Evolutionary conservation across 2,113 vertebrate species (phyloP).

Genomic region (Vulpes lagopus): DNA sequence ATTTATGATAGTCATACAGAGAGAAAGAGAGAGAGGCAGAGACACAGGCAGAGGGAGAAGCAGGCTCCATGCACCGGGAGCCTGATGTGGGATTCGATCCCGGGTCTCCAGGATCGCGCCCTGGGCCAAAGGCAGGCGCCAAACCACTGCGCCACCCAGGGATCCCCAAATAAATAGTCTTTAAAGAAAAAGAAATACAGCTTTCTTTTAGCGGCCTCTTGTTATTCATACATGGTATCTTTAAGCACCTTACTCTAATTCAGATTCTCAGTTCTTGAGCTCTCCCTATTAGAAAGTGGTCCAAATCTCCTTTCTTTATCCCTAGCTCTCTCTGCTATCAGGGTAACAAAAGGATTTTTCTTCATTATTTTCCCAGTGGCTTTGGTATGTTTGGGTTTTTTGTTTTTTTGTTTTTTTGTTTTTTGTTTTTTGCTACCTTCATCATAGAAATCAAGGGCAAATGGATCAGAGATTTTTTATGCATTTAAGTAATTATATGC

Average conservation of each 20-base stretch:
- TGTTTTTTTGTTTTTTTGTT: not conserved
- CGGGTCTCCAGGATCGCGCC: too few relatives aligned
- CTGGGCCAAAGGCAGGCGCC: too few relatives aligned
- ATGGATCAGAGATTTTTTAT: conserved; percentile 19
- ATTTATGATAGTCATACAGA: too few relatives aligned
- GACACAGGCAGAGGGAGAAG: too few relatives aligned
- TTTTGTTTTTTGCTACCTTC: not conserved
- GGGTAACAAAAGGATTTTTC: not conserved
- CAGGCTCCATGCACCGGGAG: too few relatives aligned
- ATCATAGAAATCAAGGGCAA: conserved; percentile 49
- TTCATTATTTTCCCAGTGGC: not conserved
- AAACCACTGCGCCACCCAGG: too few relatives aligned
- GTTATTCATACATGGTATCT: not conserved
- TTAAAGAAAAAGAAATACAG: too few relatives aligned
- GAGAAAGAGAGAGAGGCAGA: too few relatives aligned
- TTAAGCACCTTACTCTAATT: conserved; percentile 3
- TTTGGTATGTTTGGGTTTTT: conserved; percentile 1
- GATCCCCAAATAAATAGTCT: too few relatives aligned
- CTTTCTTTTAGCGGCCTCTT: not conserved
- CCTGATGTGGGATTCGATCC: too few relatives aligned
- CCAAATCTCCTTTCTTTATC: conserved; percentile 23
- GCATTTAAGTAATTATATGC: conserved; percentile 14
- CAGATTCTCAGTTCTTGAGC: conserved; percentile 21
- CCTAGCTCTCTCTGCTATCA: not conserved
- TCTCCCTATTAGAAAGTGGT: conserved; percentile 7